Conservation (phyloP, 2,113 vertebrate genomes). For the Falcunculus frontatus region DNA sequence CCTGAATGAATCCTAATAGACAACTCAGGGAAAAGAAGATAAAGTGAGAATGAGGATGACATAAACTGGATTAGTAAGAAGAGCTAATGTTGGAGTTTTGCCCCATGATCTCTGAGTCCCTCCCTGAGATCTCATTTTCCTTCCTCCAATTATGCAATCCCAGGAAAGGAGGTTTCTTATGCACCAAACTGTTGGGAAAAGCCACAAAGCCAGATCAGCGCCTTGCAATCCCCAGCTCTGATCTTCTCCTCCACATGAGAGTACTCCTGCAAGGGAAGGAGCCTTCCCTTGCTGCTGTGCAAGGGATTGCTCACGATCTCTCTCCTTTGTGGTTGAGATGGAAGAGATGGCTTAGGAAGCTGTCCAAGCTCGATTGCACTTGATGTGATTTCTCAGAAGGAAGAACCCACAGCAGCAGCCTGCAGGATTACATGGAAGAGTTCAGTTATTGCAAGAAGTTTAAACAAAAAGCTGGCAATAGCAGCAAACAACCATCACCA, state of each 20-base stretch:
- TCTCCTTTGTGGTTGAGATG: background rate
- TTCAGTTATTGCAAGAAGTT: background rate
- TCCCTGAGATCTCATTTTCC: constrained; percentile 16
- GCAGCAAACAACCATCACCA: background rate
- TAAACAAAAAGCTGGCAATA: background rate
- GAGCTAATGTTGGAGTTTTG: background rate
- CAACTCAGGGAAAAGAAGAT: background rate
- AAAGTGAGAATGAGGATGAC: background rate
- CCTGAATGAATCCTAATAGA: background rate
- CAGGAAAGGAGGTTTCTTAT: background rate
- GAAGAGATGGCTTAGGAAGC: background rate
- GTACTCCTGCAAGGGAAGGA: background rate
- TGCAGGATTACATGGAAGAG: background rate
- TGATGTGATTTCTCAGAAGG: background rate
- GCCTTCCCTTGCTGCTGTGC: background rate
- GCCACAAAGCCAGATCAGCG: background rate
- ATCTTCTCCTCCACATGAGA: background rate
- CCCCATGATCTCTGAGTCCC: background rate
- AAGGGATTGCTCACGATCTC: background rate
- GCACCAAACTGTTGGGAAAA: background rate
- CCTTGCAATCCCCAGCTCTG: background rate
- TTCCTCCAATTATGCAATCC: background rate
- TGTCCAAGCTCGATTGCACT: background rate
- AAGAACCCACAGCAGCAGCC: background rate
- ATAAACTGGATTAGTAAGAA: background rate